Conservation (phyloP, 53 echinoderm and acorn worm species). For the Mesocentrotus franciscanus region DNA sequence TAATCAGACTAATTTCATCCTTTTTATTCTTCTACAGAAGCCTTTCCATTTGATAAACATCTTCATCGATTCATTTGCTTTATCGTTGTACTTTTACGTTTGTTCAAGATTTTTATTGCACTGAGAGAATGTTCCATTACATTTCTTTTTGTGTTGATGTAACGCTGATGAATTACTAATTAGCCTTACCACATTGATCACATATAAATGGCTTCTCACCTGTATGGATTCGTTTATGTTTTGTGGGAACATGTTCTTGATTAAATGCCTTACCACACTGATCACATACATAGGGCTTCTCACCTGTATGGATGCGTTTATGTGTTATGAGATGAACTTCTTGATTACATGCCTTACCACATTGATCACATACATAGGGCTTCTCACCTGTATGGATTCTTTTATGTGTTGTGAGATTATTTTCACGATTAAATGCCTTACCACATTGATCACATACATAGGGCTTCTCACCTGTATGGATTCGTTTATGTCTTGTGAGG, state of each 20-base stretch:
- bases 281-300: conserved; percentile 56
- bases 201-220: conserved; percentile 24
- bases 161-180: not conserved
- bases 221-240: conserved; percentile 8
- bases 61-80: not conserved
- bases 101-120: not conserved
- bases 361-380: conserved; percentile 19
- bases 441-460: conserved; percentile 27
- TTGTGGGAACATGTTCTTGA: not conserved
- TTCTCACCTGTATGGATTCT: too few species aligned
- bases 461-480: conserved; percentile 27
- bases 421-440: conserved; percentile 20
- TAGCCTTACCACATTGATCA: conserved; percentile 5
- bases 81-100: not conserved
- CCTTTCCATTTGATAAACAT: not conserved
- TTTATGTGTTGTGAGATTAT: too few species aligned
- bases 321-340: too few species aligned
- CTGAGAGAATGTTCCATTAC: not conserved
- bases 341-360: conserved; percentile 30
- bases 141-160: not conserved
- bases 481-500: not conserved
- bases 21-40: not conserved
- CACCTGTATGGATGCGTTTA: too few species aligned
- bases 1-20: not conserved
- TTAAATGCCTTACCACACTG: conserved; percentile 52